Conservation (phyloP, 2,888 invertebrate genomes). For the Nipponacmea schrenckii region DNA sequence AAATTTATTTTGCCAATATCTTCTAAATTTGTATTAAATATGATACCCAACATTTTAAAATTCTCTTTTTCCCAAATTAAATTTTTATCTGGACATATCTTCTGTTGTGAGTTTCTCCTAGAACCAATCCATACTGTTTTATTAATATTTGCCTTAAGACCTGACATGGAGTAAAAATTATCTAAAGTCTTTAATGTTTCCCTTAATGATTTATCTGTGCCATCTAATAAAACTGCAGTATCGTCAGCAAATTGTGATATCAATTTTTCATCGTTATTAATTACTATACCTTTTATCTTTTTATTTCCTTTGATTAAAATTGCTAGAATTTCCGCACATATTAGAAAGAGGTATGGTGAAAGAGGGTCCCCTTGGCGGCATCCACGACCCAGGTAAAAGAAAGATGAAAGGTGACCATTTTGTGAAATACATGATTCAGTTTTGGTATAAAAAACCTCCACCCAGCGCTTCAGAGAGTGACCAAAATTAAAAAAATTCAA, state of each 20-base stretch:
- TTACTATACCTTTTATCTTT: too few species aligned
- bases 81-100: constrained; percentile 3
- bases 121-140: constrained; percentile 6
- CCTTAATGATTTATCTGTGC: too few species aligned
- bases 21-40: constrained; percentile 10
- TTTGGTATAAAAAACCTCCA: constrained; percentile 3
- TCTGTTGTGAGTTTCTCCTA: constrained; percentile 12
- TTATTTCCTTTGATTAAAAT: too few species aligned
- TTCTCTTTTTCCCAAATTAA: constrained; percentile 10
- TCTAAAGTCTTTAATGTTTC: not conserved
- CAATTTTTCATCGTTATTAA: too few species aligned
- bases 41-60: constrained; percentile 16
- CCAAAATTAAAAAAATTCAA: constrained; percentile 11
- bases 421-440: not conserved
- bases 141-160: constrained; percentile 14
- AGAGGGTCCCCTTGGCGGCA: constrained; percentile 12
- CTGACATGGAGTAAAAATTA: constrained; percentile 4
- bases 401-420: not conserved
- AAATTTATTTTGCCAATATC: constrained; percentile 8
- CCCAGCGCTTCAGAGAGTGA: constrained; percentile 8
- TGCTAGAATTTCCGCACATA: not conserved
- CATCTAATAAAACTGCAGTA: too few species aligned
- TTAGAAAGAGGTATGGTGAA: not conserved
- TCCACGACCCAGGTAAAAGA: constrained; percentile 5
- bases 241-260: too few species aligned